phyloP scores from a whole-genome alignment of 2,888 invertebrate species.

The Trypoxylon attenuatum region DNA sequence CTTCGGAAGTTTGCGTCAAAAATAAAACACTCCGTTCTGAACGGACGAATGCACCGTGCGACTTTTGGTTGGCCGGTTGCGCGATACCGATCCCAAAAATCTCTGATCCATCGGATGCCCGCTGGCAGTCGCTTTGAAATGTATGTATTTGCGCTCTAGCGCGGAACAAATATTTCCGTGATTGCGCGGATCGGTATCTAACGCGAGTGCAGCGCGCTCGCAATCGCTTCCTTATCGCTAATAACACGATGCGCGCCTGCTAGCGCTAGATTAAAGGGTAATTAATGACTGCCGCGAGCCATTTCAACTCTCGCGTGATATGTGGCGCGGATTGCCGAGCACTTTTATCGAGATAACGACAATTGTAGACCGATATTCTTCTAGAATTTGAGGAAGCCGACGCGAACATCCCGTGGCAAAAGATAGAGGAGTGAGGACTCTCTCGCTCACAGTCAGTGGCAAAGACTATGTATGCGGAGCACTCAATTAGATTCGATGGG shows the following conservation, averaged over 20 bases:
- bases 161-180: conserved; percentile 11
- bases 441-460: too few relatives aligned
- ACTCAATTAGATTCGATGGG: background rate
- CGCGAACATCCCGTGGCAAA: too few relatives aligned
- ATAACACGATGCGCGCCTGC: conserved; percentile 36
- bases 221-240: conserved; percentile 42
- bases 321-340: conserved; percentile 11
- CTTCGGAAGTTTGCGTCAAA: background rate
- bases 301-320: conserved; percentile 23
- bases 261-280: conserved; percentile 41
- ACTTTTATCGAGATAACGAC: conserved; percentile 20
- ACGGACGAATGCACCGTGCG: too few relatives aligned
- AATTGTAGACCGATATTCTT: conserved; percentile 21
- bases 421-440: too few relatives aligned
- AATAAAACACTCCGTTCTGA: background rate
- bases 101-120: background rate
- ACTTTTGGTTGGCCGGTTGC: too few relatives aligned
- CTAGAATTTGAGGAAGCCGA: too few relatives aligned
- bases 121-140: background rate
- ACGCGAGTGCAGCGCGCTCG: conserved; percentile 26
- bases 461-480: too few relatives aligned
- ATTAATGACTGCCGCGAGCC: conserved; percentile 44
- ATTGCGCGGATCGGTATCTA: conserved; percentile 3
- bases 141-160: background rate
- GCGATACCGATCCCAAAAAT: too few relatives aligned